phyloP scores from a whole-genome alignment of 2,113 vertebrate genomes.

The Pica pica region DNA sequence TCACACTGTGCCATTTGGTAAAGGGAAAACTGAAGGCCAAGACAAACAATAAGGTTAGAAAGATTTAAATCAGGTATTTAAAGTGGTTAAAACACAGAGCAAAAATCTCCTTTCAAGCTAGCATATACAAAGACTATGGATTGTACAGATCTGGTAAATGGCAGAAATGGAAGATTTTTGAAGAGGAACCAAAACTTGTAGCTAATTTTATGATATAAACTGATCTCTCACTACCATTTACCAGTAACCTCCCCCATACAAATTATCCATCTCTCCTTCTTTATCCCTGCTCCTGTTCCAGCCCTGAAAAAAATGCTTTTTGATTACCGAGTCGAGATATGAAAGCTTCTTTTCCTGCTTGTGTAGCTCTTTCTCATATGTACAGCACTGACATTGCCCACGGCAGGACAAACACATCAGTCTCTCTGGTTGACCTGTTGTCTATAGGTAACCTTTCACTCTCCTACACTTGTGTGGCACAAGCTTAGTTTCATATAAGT shows the following conservation, averaged over 20 bases:
- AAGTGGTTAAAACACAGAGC: background rate
- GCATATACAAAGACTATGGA: background rate
- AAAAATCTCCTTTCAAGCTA: background rate
- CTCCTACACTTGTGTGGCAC: background rate
- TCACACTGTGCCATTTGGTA: background rate
- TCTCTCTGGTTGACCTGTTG: background rate
- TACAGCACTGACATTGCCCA: fast-evolving
- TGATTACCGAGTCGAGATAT: background rate
- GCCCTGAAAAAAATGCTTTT: background rate
- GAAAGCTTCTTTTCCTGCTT: background rate
- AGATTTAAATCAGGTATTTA: background rate
- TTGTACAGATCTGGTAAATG: background rate
- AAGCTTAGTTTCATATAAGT: fast-evolving
- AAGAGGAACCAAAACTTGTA: background rate
- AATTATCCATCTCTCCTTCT: background rate
- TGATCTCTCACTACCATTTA: background rate
- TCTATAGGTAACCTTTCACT: background rate
- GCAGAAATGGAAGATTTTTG: background rate
- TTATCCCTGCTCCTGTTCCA: background rate
- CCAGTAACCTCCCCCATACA: background rate
- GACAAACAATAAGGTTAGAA: background rate
- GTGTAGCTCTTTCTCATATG: background rate
- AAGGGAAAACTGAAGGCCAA: background rate
- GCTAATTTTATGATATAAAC: background rate
- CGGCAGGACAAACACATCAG: background rate